Evolutionary conservation across 2,797 vertebrate species (phyloP).

Genomic region (Mus minutoides): DNA sequence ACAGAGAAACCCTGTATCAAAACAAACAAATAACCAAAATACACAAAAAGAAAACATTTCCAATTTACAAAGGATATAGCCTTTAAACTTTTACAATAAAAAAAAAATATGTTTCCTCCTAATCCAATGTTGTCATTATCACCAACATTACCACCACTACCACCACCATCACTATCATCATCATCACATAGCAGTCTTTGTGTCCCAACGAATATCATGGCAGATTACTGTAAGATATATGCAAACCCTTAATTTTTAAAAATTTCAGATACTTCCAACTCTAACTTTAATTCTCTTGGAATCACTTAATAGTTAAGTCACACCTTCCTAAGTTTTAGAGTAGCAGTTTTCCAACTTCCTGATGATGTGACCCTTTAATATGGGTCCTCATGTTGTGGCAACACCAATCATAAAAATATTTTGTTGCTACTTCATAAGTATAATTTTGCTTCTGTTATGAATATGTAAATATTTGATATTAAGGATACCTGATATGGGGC

Average conservation of each 20-base stretch:
- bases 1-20: not conserved
- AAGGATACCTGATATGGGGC: not conserved
- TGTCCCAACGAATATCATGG: not conserved
- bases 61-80: not conserved
- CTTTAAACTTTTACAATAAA: not conserved
- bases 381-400: not conserved
- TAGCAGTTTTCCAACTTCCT: not conserved
- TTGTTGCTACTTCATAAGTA: not conserved
- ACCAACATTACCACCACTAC: no score
- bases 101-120: not conserved
- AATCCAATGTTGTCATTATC: not conserved
- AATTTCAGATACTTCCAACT: not conserved
- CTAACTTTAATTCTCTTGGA: not conserved
- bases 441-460: not conserved
- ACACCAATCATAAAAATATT: no score
- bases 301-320: not conserved
- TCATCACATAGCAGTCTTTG: not conserved
- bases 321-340: not conserved
- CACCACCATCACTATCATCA: no score
- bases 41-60: not conserved
- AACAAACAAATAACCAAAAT: not conserved
- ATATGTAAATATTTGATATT: not conserved
- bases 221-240: not conserved
- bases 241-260: not conserved
- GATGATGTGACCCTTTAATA: not conserved